A percentile compares a stretch with the other conserved stretches of the same genome.
phyloP scores from a whole-genome alignment of 92 coral and sea anemone species.

The Zoanthus sansibaricus region DNA sequence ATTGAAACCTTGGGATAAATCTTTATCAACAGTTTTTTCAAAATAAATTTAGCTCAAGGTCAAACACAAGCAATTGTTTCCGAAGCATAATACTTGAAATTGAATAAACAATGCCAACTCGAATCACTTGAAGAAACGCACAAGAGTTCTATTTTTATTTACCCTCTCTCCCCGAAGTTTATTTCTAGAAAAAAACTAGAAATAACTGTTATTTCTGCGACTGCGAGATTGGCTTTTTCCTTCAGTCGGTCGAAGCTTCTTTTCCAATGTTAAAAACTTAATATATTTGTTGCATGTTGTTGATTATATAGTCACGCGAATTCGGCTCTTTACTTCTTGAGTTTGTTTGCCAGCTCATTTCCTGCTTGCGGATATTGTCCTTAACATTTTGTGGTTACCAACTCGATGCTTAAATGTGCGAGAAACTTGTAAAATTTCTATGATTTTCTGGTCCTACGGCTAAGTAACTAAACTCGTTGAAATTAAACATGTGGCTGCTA shows the following conservation, averaged over 20 bases:
- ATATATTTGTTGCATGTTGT: neutral
- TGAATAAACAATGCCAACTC: neutral
- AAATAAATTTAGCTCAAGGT: no score
- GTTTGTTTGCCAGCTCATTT: neutral
- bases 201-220: neutral
- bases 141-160: neutral
- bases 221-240: no score
- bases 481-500: neutral
- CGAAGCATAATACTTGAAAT: no score
- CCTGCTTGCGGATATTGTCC: slow-evolving; percentile 26
- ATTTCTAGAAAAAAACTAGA: neutral
- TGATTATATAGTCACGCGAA: neutral
- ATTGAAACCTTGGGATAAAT: no score
- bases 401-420: slow-evolving; percentile 10
- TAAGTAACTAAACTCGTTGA: neutral
- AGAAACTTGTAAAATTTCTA: neutral
- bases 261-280: neutral
- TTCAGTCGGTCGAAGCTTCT: no score
- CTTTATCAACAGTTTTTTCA: no score
- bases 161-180: neutral
- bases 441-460: neutral
- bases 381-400: slow-evolving; percentile 7
- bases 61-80: no score
- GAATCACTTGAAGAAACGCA: neutral
- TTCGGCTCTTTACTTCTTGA: neutral